These are phyloP conservation scores for Babyrousa celebensis DNA, from an alignment of 2,797 vertebrate genomes.

Conservation along the genomic window DNA sequence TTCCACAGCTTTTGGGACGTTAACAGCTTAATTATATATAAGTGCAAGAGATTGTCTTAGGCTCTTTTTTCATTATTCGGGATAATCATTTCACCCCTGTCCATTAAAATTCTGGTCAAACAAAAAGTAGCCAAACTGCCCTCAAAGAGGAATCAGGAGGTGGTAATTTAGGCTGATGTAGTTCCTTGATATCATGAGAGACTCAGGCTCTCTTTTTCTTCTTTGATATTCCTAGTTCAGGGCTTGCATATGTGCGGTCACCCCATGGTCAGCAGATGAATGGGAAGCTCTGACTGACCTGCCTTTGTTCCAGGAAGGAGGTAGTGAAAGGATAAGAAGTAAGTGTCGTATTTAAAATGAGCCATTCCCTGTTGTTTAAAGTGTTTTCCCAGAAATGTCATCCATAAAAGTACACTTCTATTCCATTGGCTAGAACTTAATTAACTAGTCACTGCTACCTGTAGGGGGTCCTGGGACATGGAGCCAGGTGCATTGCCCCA, in stretches of 20 bases:
- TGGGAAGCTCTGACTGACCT: rapidly evolving
- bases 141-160: neutral
- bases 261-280: neutral
- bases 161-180: neutral
- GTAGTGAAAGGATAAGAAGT: neutral
- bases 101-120: neutral
- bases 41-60: neutral
- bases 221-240: neutral
- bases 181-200: neutral
- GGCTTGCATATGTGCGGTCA: neutral
- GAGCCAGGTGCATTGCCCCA: neutral
- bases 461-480: too few species aligned
- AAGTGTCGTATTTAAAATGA: neutral
- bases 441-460: neutral
- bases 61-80: neutral
- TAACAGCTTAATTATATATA: neutral
- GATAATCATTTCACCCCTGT: neutral
- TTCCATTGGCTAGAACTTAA: neutral
- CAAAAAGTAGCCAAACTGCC: neutral
- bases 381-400: neutral
- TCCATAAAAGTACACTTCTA: neutral
- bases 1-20: neutral
- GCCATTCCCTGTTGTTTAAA: neutral
- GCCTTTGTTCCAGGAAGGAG: neutral
- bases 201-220: neutral